phyloP scores from a whole-genome alignment of 2,888 invertebrate species.

The Phragmatobia fuliginosa region DNA sequence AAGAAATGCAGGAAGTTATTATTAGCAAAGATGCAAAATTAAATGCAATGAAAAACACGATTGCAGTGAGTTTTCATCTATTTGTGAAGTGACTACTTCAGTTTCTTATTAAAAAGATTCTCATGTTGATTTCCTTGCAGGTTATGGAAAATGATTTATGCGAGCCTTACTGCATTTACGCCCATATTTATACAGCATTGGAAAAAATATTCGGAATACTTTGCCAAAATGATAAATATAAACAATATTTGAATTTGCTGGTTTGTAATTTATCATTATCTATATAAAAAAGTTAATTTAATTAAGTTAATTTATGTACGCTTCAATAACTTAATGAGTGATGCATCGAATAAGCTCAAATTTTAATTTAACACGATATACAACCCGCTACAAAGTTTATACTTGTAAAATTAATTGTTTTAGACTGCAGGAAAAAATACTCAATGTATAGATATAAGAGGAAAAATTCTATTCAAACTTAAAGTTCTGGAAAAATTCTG shows the following conservation, averaged over 20 bases:
- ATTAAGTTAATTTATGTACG: background rate
- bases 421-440: slow-evolving; percentile 77
- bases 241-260: slow-evolving; percentile 73
- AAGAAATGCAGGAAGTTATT: slow-evolving; percentile 73
- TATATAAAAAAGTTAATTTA: background rate
- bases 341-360: no score
- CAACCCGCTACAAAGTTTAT: background rate
- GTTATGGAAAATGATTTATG: slow-evolving; percentile 81
- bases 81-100: background rate
- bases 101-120: background rate
- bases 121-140: slow-evolving; percentile 50
- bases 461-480: slow-evolving; percentile 78
- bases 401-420: slow-evolving; percentile 27
- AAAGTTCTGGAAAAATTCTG: slow-evolving; percentile 80
- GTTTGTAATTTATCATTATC: slow-evolving; percentile 54
- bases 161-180: slow-evolving; percentile 81
- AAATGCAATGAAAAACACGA: slow-evolving; percentile 78
- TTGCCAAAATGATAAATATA: slow-evolving; percentile 78
- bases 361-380: no score
- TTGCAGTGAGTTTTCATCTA: slow-evolving; percentile 64
- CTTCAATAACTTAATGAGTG: no score
- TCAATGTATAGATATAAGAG: slow-evolving; percentile 74
- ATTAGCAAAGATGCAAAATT: slow-evolving; percentile 80
- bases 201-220: slow-evolving; percentile 78
- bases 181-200: slow-evolving; percentile 80